Percentiles rank a stretch among this genome's conserved stretches.
These are phyloP conservation scores for Epiblema foenella DNA, from an alignment of 2,888 invertebrate genomes.

Conservation along the genomic window DNA sequence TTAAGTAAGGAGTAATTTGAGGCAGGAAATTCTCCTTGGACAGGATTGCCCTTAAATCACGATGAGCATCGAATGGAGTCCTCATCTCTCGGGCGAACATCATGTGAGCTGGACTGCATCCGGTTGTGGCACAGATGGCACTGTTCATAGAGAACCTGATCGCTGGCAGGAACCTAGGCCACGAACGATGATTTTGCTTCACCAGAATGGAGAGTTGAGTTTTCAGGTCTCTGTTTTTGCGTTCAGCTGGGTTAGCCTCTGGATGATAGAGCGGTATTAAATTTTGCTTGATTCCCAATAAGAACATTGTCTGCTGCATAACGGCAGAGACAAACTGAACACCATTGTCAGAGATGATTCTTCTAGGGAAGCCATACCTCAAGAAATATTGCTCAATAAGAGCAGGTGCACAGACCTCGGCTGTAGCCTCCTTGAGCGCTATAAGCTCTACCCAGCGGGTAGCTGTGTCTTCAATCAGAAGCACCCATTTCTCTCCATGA, in stretches of 20 bases:
- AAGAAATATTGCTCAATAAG: constrained; percentile 49
- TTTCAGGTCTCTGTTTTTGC: constrained; percentile 56
- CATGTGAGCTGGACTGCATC: constrained; percentile 50
- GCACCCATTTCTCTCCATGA: constrained; percentile 46
- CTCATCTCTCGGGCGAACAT: constrained; percentile 53
- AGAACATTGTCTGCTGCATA: constrained; percentile 49
- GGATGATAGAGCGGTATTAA: constrained; percentile 58
- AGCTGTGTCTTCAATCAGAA: constrained; percentile 47
- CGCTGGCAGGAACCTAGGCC: constrained; percentile 49
- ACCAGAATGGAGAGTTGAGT: constrained; percentile 52
- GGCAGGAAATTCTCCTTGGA: constrained; percentile 45
- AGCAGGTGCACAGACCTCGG: constrained; percentile 44
- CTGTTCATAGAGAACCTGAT: constrained; percentile 53
- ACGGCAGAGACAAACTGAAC: constrained; percentile 50
- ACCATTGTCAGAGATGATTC: constrained; percentile 50
- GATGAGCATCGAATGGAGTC: constrained; percentile 45
- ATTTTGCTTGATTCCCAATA: constrained; percentile 46
- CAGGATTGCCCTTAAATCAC: constrained; percentile 42
- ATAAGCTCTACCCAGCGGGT: constrained; percentile 48
- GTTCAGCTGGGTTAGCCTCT: constrained; percentile 57
- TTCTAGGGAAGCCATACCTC: constrained; percentile 49
- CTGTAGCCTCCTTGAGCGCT: constrained; percentile 45
- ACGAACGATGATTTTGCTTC: constrained; percentile 48
- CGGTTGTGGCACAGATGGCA: constrained; percentile 46
- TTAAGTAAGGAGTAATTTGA: constrained; percentile 45